A percentile compares a stretch with the other conserved stretches of the same genome.
Evolutionary conservation across 2,888 invertebrate genomes (phyloP).

Genomic region (Melieria omissa): DNA sequence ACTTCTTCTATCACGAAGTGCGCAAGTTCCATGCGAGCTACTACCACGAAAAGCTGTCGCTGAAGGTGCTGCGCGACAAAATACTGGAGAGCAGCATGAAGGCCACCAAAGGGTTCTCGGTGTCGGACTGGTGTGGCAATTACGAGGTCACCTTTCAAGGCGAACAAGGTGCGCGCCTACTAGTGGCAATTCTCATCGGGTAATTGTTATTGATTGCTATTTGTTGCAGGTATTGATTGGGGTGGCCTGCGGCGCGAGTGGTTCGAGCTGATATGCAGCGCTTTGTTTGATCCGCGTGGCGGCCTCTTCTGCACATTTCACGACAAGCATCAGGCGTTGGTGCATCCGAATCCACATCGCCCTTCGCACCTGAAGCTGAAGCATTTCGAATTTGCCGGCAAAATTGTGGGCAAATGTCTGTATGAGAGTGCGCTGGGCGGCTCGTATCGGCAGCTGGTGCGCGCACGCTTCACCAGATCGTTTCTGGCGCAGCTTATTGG

Average conservation of each 20-base stretch:
- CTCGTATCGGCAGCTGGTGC: constrained; percentile 87
- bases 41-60: constrained; percentile 84
- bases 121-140: constrained; percentile 94
- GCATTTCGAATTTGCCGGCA: constrained; percentile 93
- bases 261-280: constrained; percentile 90
- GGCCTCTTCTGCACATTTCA: constrained; percentile 88
- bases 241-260: constrained; percentile 93
- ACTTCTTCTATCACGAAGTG: constrained; percentile 84
- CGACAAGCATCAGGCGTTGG: constrained; percentile 86
- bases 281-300: constrained; percentile 85
- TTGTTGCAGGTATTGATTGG: constrained; percentile 84
- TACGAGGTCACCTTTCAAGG: constrained; percentile 93
- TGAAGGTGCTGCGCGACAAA: constrained; percentile 85
- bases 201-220: background rate
- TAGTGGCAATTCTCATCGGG: background rate
- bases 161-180: constrained; percentile 79
- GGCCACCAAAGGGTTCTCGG: constrained; percentile 83
- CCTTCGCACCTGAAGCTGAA: constrained; percentile 82
- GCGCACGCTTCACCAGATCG: constrained; percentile 89
- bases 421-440: constrained; percentile 94
- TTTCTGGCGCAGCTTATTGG: constrained; percentile 96
- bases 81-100: constrained; percentile 86
- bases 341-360: constrained; percentile 88
- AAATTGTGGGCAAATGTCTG: constrained; percentile 93
- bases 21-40: constrained; percentile 88